A percentile compares a stretch with the other conserved stretches of the same genome.
Conservation (phyloP, 2,888 invertebrate species). For the Nomada fabriciana region DNA sequence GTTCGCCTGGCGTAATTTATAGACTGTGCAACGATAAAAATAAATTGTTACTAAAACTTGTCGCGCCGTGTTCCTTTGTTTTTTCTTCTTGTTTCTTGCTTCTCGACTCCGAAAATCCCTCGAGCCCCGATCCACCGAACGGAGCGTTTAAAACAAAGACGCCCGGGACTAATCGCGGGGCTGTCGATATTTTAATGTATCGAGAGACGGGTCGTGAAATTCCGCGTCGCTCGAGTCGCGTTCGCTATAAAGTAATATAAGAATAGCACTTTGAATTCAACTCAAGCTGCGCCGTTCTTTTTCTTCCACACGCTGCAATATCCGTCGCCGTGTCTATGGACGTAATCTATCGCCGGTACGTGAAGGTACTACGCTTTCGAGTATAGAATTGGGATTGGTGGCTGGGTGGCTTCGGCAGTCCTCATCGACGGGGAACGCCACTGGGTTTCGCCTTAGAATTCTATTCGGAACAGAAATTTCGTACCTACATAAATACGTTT, state of each 20-base stretch:
- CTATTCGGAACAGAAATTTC: slow-evolving; percentile 19
- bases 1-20: not conserved
- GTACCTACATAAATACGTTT: not conserved
- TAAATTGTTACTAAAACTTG: not conserved
- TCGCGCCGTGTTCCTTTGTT: not conserved
- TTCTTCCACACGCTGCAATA: slow-evolving; percentile 55
- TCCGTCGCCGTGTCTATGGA: slow-evolving; percentile 62
- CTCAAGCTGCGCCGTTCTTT: slow-evolving; percentile 50
- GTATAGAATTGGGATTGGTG: slow-evolving; percentile 58
- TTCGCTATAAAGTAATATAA: slow-evolving; percentile 49
- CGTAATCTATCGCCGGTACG: slow-evolving; percentile 68
- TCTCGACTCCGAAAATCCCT: not conserved
- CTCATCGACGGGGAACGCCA: slow-evolving; percentile 13
- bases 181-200: slow-evolving; percentile 17
- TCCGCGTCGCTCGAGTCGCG: slow-evolving; percentile 15
- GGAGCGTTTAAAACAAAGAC: too few species aligned
- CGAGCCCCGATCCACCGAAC: too few species aligned
- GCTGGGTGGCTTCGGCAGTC: slow-evolving; percentile 43
- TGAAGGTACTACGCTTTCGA: slow-evolving; percentile 61
- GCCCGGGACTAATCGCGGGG: too few species aligned
- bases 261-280: slow-evolving; percentile 63
- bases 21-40: not conserved
- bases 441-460: slow-evolving; percentile 24
- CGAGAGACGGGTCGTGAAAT: slow-evolving; percentile 24
- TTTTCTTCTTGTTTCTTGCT: not conserved